Base-by-base conservation (phyloP, 2,113 vertebrate genomes). In the Tragelaphus strepsiceros region DNA sequence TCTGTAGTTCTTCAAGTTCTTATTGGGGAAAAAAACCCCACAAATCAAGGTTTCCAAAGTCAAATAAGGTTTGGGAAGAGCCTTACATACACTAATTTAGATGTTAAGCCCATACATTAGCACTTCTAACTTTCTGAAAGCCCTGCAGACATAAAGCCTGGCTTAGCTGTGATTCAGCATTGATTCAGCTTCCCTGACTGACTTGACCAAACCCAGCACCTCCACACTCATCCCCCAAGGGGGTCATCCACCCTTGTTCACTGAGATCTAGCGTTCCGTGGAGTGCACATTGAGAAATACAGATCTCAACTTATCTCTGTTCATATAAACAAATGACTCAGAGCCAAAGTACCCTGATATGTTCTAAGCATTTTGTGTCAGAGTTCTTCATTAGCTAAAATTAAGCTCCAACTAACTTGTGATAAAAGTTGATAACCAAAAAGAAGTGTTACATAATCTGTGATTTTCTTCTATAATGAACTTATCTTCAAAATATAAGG, bases 311-410 rank as follows among this genome's bases (percentile, higher is more conserved):
- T 95, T 81, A 49, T 53, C 59, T 89, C 58, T 91, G 30, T 54
- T 93, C 24, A 78, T 15, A n/a, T 59, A 54, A 94, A 80, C 77
- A 67, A 67, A n/a, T 54, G 53, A 64, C 32, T 77, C 59, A 86
- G 39, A 81, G 4, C 32, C 39, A 88, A 53, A 54, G 61, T 15
- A 83, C 26, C 78, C 35, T 61, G 61, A 83, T 30, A 39, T 15
- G 49, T 22, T 39, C 8, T 16, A 92, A 82, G 35, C 5, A 95
- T 35, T 86, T 84, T 87, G 32, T 46, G 22, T 59, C 62, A 88
- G 89, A 97, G 49, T 74, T 92, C 85, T 95, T 64, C 56, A 80
- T 59, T 80, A 56, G 64, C 61, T 94, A 84, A 89, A 77, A 64
- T 35, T 77, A 94, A 74, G 19, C 62, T 91, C 64, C 49, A 87